phyloP scores from a whole-genome alignment of 2,113 vertebrate species.

The Aspidoscelis tigris region DNA sequence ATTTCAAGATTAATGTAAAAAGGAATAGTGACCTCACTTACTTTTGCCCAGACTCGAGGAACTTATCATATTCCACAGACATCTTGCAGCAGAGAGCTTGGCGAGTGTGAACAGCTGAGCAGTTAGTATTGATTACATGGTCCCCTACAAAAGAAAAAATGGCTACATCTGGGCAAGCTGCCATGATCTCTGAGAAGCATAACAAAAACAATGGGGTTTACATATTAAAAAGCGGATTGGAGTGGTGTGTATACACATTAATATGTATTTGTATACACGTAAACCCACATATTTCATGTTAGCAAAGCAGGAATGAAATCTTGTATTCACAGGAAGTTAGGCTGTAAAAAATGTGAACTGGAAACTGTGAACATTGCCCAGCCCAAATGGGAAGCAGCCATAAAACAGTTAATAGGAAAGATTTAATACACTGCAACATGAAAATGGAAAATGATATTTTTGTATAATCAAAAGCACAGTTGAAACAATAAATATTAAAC shows the following conservation, averaged over 20 bases:
- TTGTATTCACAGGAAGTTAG: neutral
- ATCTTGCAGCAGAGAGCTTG: slow-evolving; percentile 99
- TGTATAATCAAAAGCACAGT: no score
- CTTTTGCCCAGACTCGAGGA: slow-evolving; percentile 95
- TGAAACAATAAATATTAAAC: no score
- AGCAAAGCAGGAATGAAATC: neutral
- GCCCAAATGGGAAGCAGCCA: no score
- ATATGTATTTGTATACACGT: no score
- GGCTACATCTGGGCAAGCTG: slow-evolving; percentile 21
- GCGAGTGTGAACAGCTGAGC: slow-evolving; percentile 91
- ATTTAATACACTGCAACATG: no score
- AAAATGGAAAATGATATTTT: no score
- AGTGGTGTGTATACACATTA: no score
- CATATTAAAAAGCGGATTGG: neutral
- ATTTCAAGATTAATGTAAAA: slow-evolving; percentile 39
- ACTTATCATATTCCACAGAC: slow-evolving; percentile 98
- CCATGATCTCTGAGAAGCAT: slow-evolving; percentile 9
- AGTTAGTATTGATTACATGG: slow-evolving; percentile 96
- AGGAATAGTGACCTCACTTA: slow-evolving; percentile 70
- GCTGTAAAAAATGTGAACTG: neutral
- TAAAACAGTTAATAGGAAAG: no score
- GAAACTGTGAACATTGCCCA: neutral
- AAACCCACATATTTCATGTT: neutral
- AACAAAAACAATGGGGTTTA: neutral
- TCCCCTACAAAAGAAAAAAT: slow-evolving; percentile 73